phyloP scores from a whole-genome alignment of 2,113 vertebrate species.

The Gobio gobio region DNA sequence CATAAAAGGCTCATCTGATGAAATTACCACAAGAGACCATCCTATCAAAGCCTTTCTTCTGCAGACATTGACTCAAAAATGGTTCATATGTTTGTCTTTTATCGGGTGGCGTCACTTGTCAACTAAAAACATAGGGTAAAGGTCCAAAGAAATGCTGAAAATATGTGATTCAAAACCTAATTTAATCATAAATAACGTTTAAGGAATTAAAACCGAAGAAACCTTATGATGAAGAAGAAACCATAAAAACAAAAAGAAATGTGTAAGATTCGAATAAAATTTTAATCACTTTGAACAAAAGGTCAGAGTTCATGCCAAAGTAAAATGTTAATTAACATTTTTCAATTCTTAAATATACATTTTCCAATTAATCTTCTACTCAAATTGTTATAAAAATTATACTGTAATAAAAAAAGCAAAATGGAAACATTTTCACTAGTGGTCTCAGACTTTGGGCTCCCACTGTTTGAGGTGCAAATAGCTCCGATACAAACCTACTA shows the following conservation, averaged over 20 bases:
- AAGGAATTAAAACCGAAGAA: neutral
- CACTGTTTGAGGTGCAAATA: neutral
- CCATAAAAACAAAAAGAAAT: neutral
- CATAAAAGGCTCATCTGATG: neutral
- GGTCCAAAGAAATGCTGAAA: neutral
- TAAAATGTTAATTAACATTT: neutral
- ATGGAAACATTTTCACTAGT: neutral
- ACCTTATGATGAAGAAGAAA: neutral
- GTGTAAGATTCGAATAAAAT: neutral
- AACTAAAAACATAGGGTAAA: neutral
- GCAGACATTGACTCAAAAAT: neutral
- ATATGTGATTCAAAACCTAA: neutral
- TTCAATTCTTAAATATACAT: neutral
- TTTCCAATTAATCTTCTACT: neutral
- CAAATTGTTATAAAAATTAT: neutral
- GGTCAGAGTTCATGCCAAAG: neutral
- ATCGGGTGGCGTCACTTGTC: neutral
- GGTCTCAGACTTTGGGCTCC: neutral
- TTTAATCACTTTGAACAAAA: neutral
- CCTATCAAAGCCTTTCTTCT: neutral
- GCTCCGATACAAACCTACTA: neutral
- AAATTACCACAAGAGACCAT: neutral
- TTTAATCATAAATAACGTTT: neutral
- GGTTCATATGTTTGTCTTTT: neutral
- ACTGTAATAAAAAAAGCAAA: neutral